Evolutionary conservation across 1,140 invertebrate species (phyloP).

Genomic region (Euura lappo): DNA sequence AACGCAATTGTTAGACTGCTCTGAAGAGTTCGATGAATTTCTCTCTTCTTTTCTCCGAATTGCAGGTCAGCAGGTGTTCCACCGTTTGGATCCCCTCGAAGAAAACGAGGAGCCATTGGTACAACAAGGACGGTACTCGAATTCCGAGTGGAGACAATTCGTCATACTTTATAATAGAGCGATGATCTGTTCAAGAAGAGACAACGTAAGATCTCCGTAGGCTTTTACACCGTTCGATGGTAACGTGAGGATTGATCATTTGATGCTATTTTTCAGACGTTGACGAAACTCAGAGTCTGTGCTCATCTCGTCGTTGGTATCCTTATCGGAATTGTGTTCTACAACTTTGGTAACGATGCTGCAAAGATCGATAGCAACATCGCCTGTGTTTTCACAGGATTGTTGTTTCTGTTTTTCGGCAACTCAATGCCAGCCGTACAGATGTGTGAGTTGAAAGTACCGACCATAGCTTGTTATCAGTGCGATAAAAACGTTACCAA

Average conservation of each 20-base stretch:
- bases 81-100: neutral
- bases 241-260: conserved; percentile 5
- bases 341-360: conserved; percentile 80
- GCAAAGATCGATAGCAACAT: conserved; percentile 79
- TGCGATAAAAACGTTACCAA: conserved; percentile 11
- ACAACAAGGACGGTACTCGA: conserved; percentile 25
- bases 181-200: conserved; percentile 67
- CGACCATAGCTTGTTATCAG: neutral
- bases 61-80: neutral
- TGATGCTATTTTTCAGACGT: conserved; percentile 62
- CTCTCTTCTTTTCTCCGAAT: neutral
- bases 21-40: too few species aligned
- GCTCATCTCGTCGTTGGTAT: conserved; percentile 78
- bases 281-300: conserved; percentile 75
- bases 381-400: conserved; percentile 82
- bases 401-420: conserved; percentile 86
- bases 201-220: conserved; percentile 60
- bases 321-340: conserved; percentile 81
- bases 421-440: conserved; percentile 89
- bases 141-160: conserved; percentile 65
- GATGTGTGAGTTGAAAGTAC: conserved; percentile 72
- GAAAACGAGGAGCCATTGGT: too few species aligned
- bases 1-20: too few species aligned
- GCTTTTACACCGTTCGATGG: conserved; percentile 21
- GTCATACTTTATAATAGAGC: conserved; percentile 66